Percentiles rank a stretch among this genome's conserved stretches.
Evolutionary conservation across 2,888 invertebrate species (phyloP).

Genomic region (Troglohyphantes excavatus): DNA sequence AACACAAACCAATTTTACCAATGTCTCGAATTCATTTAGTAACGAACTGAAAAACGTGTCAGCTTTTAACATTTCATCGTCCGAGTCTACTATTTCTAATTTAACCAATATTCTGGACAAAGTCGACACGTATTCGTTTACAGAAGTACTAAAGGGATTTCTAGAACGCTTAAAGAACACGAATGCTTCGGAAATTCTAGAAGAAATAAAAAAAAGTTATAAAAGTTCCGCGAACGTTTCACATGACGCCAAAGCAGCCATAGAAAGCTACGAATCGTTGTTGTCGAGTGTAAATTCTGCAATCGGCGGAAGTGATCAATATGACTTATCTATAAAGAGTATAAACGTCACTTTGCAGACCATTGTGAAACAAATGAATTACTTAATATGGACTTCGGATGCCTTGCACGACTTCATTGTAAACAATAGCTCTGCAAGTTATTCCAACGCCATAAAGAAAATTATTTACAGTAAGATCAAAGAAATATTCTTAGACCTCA

Average conservation of each 20-base stretch:
- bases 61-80: background rate
- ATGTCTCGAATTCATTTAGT: background rate
- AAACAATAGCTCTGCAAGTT: background rate
- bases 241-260: background rate
- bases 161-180: background rate
- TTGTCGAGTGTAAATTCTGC: background rate
- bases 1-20: background rate
- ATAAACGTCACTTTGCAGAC: background rate
- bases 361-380: background rate
- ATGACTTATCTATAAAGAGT: background rate
- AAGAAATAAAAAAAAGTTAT: background rate
- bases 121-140: background rate
- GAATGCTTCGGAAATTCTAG: background rate
- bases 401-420: background rate
- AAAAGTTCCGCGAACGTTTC: background rate
- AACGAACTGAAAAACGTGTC: background rate
- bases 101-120: background rate
- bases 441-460: background rate
- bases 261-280: background rate
- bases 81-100: background rate
- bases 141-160: background rate
- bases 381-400: background rate
- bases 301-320: background rate
- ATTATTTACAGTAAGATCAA: background rate
- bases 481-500: background rate